Evolutionary conservation across 2,797 vertebrate species (phyloP), one percentile per base, ranked within the genome.

Genomic region (Molossus alvarezi): DNA sequence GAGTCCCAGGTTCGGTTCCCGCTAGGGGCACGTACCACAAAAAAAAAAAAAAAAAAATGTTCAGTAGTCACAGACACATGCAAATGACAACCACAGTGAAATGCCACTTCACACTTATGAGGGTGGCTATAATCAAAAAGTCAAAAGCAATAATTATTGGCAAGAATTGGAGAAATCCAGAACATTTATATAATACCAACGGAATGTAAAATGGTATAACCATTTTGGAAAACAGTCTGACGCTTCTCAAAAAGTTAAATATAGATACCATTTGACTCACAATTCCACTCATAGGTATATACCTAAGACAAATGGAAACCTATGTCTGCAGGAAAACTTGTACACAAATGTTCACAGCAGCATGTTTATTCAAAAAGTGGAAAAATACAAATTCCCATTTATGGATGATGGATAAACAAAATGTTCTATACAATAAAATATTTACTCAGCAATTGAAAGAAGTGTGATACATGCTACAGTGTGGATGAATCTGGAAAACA

Each of bases 131-230:
- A 73, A 90, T 58, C 2, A 55, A 86, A 92, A 92, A 25, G 5
- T 62, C 29, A 95, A 41, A 94, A 76, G 86, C 55, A 73, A 60
- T 29, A 51, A 96, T 57, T 81, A 48, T 21, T 62, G 27, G 13
- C 27, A 95, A 88, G 64, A 94, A 65, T 60, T 51, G 73, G n/a
- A 94, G 60, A 95, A 84, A 95, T 73, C 7, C 18, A 69, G 51
- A 81, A 81, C 15, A 72, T 5, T n/a, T 58, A 12, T 48, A 5
- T 5, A 73, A 23, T 76, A 25, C 18, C 67, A 69, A 33, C 10
- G n/a, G n/a, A 69, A 69, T 69, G 65, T 33, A 37, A 69, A 33
- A 69, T 69, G n/a, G 17, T 67, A n/a, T n/a, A 33, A n/a, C 65
- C n/a, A 67, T 67, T 95, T 90, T 87, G 84, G 64, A 83, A 92